Conservation (phyloP, 2,888 invertebrate genomes). For the Thecophora atra region DNA sequence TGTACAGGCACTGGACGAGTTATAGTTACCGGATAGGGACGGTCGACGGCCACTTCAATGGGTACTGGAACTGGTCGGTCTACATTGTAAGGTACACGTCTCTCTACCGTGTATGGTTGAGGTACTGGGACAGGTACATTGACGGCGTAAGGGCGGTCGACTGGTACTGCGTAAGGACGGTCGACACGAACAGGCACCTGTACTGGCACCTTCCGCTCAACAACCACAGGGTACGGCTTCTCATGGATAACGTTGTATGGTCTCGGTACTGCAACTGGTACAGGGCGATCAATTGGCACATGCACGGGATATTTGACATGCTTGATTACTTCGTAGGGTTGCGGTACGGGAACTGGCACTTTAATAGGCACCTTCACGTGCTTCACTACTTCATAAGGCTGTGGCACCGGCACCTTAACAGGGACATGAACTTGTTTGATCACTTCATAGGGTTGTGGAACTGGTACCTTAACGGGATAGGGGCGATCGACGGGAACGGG, state of each 20-base stretch:
- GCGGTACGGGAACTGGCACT: slow-evolving; percentile 71
- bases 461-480: slow-evolving; percentile 74
- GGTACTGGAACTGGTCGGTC: slow-evolving; percentile 73
- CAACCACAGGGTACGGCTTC: slow-evolving; percentile 65
- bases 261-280: slow-evolving; percentile 71
- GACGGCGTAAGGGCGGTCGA: slow-evolving; percentile 70
- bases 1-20: slow-evolving; percentile 65
- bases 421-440: slow-evolving; percentile 72
- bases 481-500: slow-evolving; percentile 74
- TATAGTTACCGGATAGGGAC: slow-evolving; percentile 73
- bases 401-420: slow-evolving; percentile 72
- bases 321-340: slow-evolving; percentile 69
- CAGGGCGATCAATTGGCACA: slow-evolving; percentile 75
- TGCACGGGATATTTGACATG: slow-evolving; percentile 73
- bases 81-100: slow-evolving; percentile 73
- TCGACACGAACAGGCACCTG: slow-evolving; percentile 76
- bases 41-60: slow-evolving; percentile 74
- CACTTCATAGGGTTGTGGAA: slow-evolving; percentile 74
- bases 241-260: slow-evolving; percentile 59
- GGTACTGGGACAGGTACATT: slow-evolving; percentile 68
- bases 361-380: slow-evolving; percentile 70
- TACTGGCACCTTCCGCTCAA: slow-evolving; percentile 72
- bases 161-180: slow-evolving; percentile 74
- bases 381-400: slow-evolving; percentile 70
- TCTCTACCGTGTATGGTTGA: slow-evolving; percentile 77